These are phyloP conservation scores for Crotalus viridis DNA, from an alignment of 2,113 vertebrate species.

Conservation along the genomic window DNA sequence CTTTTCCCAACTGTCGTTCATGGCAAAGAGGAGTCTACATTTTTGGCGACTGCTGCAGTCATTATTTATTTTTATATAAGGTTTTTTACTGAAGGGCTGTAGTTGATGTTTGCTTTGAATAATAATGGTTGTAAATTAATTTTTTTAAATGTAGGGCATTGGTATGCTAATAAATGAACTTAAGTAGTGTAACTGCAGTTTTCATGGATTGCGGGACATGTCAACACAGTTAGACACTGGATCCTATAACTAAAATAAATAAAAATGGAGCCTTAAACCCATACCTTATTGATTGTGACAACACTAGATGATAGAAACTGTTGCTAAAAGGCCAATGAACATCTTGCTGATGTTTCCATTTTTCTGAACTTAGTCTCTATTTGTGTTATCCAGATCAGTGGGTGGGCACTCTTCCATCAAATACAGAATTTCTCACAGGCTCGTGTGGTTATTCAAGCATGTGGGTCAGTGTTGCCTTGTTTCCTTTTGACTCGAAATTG, in stretches of 20 bases:
- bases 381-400: background rate
- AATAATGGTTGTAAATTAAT: constrained; percentile 60
- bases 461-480: background rate
- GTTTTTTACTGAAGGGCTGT: constrained; percentile 60
- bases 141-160: constrained; percentile 59
- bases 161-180: constrained; percentile 62
- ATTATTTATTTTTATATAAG: constrained; percentile 52
- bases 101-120: constrained; percentile 64
- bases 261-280: constrained; percentile 74
- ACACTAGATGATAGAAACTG: background rate
- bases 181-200: constrained; percentile 60
- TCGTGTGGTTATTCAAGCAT: background rate
- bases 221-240: constrained; percentile 69
- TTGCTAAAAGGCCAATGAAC: background rate
- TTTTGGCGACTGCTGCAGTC: constrained; percentile 52
- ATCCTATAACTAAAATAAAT: constrained; percentile 75
- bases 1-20: constrained; percentile 45
- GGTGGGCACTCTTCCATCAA: background rate
- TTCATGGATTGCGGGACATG: constrained; percentile 70
- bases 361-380: background rate
- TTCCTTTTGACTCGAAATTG: background rate
- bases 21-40: constrained; percentile 48
- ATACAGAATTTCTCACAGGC: background rate
- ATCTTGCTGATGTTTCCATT: background rate
- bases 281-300: constrained; percentile 10